phyloP scores from a whole-genome alignment of 2,797 vertebrate species.

The Cyprinella venusta region DNA sequence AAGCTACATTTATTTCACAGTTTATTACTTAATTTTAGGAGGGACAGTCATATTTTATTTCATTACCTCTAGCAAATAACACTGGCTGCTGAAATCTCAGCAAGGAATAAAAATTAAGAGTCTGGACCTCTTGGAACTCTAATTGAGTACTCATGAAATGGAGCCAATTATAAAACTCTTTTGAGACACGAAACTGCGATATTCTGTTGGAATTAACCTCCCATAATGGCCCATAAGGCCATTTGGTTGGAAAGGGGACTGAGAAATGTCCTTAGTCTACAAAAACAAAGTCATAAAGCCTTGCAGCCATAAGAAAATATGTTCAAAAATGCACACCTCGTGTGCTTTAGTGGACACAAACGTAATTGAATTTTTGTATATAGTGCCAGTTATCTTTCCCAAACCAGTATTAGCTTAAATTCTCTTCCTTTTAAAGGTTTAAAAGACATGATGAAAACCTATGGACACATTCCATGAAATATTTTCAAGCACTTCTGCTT shows the following conservation, averaged over 20 bases:
- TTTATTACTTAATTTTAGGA: neutral
- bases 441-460: constrained; percentile 42
- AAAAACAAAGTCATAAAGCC: constrained; percentile 37
- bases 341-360: constrained; percentile 7
- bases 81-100: neutral
- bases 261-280: constrained; percentile 13
- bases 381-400: constrained; percentile 34
- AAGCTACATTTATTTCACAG: constrained; percentile 1
- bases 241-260: constrained; percentile 13
- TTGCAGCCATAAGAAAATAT: constrained; percentile 38
- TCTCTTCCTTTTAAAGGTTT: constrained; percentile 2
- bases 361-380: constrained; percentile 44
- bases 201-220: constrained; percentile 24
- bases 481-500: constrained; percentile 6
- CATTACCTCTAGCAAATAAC: neutral
- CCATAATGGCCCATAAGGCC: constrained; percentile 12
- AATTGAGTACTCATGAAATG: neutral
- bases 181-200: neutral
- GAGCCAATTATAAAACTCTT: constrained; percentile 11
- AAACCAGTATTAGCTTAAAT: constrained; percentile 22
- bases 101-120: neutral
- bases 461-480: constrained; percentile 35
- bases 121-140: neutral
- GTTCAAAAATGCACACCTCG: neutral
- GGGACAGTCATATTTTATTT: neutral